Conservation (phyloP, 2,888 invertebrate species). For the Drosophila putrida region DNA sequence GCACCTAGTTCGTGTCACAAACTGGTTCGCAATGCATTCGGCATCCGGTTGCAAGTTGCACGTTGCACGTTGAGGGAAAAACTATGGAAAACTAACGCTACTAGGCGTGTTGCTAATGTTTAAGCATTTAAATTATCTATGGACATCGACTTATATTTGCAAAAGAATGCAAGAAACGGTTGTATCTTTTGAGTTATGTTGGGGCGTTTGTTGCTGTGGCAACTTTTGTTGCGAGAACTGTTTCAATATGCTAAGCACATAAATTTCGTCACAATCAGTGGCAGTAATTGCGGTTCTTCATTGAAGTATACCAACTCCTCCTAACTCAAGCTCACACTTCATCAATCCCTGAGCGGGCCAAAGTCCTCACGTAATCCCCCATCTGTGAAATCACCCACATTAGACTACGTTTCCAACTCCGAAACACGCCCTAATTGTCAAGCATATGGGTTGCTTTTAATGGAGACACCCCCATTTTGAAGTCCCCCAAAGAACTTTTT, state of each 20-base stretch:
- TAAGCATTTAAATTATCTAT: conserved; percentile 57
- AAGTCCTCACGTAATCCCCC: conserved; percentile 46
- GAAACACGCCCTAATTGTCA: conserved; percentile 34
- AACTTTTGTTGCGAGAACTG: conserved; percentile 2
- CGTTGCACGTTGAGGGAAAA: background rate
- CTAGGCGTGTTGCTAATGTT: conserved; percentile 58
- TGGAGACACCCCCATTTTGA: conserved; percentile 1
- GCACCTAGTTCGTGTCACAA: conserved; percentile 45
- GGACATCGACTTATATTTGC: conserved; percentile 13
- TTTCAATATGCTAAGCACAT: conserved; percentile 43
- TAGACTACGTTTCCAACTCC: conserved; percentile 10
- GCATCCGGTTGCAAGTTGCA: conserved; percentile 60
- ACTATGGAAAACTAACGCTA: conserved; percentile 36
- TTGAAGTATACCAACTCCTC: conserved; percentile 11
- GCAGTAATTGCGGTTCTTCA: conserved; percentile 16
- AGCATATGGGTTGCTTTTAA: background rate
- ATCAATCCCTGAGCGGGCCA: conserved; percentile 7
- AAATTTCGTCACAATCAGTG: conserved; percentile 44
- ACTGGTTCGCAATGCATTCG: conserved; percentile 71
- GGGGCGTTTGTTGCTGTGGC: background rate
- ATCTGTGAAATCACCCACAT: conserved; percentile 51
- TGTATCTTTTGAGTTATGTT: conserved; percentile 3
- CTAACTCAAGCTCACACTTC: background rate
- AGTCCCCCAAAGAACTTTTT: conserved; percentile 24
- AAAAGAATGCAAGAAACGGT: conserved; percentile 12